A percentile compares a stretch with the other conserved stretches of the same genome.
Evolutionary conservation across 1,140 invertebrate species (phyloP).

Genomic region (Heliconius melpomene): DNA sequence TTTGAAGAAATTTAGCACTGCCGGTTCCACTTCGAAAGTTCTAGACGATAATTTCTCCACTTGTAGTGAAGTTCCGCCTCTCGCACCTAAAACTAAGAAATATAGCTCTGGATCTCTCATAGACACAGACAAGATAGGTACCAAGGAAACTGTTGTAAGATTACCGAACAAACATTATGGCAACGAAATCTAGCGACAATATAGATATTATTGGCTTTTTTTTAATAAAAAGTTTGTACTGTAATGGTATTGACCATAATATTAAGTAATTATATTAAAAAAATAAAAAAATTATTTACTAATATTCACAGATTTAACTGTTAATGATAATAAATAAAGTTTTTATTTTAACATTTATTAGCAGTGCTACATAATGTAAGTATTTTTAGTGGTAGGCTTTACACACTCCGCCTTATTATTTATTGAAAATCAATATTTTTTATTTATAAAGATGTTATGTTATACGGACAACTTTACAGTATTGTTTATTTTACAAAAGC

Average conservation of each 20-base stretch:
- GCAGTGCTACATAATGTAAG: conserved; percentile 30
- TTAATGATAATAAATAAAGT: too few species aligned
- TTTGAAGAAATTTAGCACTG: conserved; percentile 65
- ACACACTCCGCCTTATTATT: conserved; percentile 40
- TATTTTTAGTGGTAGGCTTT: conserved; percentile 39
- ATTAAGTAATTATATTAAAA: conserved; percentile 30
- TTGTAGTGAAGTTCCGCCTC: conserved; percentile 68
- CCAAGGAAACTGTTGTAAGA: conserved; percentile 67
- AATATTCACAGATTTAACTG: too few species aligned
- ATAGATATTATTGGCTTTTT: conserved; percentile 21
- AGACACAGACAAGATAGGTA: conserved; percentile 65
- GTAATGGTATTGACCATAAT: conserved; percentile 23
- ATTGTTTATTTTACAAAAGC: background rate
- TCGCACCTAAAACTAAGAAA: conserved; percentile 71
- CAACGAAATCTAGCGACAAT: conserved; percentile 65
- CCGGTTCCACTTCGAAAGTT: conserved; percentile 60
- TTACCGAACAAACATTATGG: conserved; percentile 68
- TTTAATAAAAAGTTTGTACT: conserved; percentile 26
- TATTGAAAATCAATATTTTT: background rate
- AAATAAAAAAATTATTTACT: too few species aligned
- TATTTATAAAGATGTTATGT: background rate
- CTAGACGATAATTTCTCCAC: conserved; percentile 69
- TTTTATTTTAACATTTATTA: conserved; percentile 22
- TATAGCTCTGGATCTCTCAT: conserved; percentile 69
- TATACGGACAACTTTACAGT: background rate